Percentiles rank a stretch among this genome's conserved stretches.
phyloP scores from a whole-genome alignment of 2,797 vertebrate species.

The Carduelis carduelis region DNA sequence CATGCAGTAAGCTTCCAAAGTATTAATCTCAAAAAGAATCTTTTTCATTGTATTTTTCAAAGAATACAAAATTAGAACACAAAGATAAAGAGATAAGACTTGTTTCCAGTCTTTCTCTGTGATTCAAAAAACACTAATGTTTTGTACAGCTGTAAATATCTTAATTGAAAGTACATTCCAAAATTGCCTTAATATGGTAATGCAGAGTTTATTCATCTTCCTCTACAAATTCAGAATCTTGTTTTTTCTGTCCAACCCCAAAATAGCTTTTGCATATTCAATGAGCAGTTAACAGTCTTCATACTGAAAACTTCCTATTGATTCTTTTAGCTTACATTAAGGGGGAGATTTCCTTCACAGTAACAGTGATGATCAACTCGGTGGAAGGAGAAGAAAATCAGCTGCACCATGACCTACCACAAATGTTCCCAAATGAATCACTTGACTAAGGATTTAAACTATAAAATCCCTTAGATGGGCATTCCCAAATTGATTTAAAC shows the following conservation, averaged over 20 bases:
- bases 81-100: background rate
- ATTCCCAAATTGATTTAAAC: background rate
- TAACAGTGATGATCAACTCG: background rate
- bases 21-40: background rate
- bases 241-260: background rate
- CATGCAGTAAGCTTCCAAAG: background rate
- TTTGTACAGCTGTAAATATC: background rate
- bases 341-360: background rate
- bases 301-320: background rate
- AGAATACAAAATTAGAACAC: background rate
- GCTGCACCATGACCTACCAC: background rate
- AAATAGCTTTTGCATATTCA: background rate
- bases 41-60: slow-evolving; percentile 3
- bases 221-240: background rate
- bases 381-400: background rate
- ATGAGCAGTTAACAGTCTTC: background rate
- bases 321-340: background rate
- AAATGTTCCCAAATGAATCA: background rate
- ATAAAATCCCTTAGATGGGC: background rate
- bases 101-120: background rate
- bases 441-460: background rate
- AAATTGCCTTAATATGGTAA: background rate
- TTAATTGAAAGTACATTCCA: background rate
- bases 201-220: background rate
- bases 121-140: background rate